phyloP scores from a whole-genome alignment of 2,797 vertebrate genomes.

The Smutsia gigantea region DNA sequence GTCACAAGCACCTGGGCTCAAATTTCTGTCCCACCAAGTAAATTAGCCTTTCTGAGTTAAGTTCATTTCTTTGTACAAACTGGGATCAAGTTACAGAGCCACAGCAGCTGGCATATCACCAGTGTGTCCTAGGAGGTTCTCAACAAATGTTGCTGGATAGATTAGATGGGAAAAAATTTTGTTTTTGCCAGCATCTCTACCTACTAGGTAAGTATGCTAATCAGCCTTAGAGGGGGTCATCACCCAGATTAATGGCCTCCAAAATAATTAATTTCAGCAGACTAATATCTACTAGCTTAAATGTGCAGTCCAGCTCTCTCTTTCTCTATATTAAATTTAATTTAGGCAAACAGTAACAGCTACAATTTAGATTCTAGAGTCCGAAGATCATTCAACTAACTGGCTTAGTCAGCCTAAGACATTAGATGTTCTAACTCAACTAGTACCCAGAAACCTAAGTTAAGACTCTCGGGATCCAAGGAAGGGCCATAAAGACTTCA shows the following conservation, averaged over 20 bases:
- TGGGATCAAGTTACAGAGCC: neutral
- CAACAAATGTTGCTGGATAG: neutral
- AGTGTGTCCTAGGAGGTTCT: neutral
- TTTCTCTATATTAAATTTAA: slow-evolving; percentile 30
- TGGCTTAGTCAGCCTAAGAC: neutral
- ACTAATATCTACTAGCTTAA: neutral
- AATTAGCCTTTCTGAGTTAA: slow-evolving; percentile 47
- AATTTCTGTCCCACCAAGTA: slow-evolving; percentile 12
- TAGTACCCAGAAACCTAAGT: neutral
- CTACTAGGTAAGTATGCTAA: neutral
- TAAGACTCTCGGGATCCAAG: neutral
- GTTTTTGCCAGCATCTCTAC: slow-evolving; percentile 37
- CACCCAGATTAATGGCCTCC: neutral
- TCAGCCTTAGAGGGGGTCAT: neutral
- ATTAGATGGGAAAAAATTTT: neutral
- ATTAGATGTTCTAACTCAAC: neutral
- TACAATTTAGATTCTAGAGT: neutral
- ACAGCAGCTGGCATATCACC: neutral
- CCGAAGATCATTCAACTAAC: slow-evolving; percentile 38
- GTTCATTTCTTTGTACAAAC: slow-evolving; percentile 1
- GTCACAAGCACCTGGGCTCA: slow-evolving; percentile 26
- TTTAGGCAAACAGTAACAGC: neutral
- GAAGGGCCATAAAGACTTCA: neutral
- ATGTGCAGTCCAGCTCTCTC: neutral
- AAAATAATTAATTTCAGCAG: slow-evolving; percentile 42